Evolutionary conservation across 2,113 vertebrate species (phyloP).

Genomic region (Indicator indicator): DNA sequence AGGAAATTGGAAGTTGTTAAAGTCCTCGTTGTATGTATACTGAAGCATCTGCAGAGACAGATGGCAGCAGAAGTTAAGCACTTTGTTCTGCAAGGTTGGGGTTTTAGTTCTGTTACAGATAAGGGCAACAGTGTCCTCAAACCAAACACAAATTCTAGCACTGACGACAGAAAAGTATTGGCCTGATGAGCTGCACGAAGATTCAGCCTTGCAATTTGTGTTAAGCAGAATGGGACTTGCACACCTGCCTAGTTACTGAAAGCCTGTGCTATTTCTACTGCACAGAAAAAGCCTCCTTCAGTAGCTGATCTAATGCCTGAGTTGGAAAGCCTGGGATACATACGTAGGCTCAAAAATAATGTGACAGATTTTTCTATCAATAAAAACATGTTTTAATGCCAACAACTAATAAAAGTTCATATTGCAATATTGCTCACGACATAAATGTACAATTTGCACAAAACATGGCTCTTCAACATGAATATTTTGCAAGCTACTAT

Average conservation of each 20-base stretch:
- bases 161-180: not conserved
- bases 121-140: not conserved
- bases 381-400: constrained; percentile 65
- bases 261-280: constrained; percentile 11
- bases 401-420: constrained; percentile 58
- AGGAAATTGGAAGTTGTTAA: constrained; percentile 6
- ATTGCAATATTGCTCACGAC: constrained; percentile 66
- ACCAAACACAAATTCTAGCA: not conserved
- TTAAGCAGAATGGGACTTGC: not conserved
- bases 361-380: constrained; percentile 19
- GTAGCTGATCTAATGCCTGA: constrained; percentile 30
- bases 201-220: not conserved
- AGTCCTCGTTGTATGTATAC: not conserved
- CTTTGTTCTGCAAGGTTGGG: constrained; percentile 5
- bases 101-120: not conserved
- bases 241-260: not conserved
- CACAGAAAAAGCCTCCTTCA: constrained; percentile 14
- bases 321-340: not conserved
- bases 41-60: constrained; percentile 16
- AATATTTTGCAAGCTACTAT: constrained; percentile 65
- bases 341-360: not conserved
- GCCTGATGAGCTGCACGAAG: not conserved
- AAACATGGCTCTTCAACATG: constrained; percentile 72
- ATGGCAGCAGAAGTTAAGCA: constrained; percentile 38
- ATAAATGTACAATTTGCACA: constrained; percentile 74